Evolutionary conservation across 2,113 vertebrate genomes (phyloP).

Genomic region (Sclerurus mexicanus): DNA sequence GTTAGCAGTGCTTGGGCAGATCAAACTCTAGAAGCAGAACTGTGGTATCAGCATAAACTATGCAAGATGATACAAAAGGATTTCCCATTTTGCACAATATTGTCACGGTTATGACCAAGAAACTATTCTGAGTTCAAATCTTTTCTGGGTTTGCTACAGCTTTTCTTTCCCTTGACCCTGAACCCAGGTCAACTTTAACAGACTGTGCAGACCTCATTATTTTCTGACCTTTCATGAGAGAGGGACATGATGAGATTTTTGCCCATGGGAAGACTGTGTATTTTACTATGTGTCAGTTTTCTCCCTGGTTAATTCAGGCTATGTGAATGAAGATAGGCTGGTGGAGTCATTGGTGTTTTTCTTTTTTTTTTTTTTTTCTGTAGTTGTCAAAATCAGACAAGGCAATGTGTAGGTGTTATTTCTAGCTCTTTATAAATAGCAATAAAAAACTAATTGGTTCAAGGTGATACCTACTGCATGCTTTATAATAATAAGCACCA

Average conservation of each 20-base stretch:
- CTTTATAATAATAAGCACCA: neutral
- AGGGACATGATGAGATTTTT: neutral
- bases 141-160: neutral
- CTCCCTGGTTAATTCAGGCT: neutral
- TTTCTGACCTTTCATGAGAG: neutral
- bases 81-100: neutral
- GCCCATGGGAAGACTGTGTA: neutral
- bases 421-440: neutral
- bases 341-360: neutral
- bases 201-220: neutral
- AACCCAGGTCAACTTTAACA: neutral
- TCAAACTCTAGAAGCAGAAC: neutral
- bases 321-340: neutral
- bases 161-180: neutral
- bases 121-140: neutral
- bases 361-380: rapidly evolving
- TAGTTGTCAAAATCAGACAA: neutral
- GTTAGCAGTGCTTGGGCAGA: neutral
- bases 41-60: neutral
- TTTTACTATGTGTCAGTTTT: neutral
- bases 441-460: neutral
- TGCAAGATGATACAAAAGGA: neutral
- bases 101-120: neutral
- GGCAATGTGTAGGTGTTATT: neutral
- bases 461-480: neutral